Evolutionary conservation across 2,113 vertebrate species (phyloP).

Genomic region (Archocentrus centrarchus): DNA sequence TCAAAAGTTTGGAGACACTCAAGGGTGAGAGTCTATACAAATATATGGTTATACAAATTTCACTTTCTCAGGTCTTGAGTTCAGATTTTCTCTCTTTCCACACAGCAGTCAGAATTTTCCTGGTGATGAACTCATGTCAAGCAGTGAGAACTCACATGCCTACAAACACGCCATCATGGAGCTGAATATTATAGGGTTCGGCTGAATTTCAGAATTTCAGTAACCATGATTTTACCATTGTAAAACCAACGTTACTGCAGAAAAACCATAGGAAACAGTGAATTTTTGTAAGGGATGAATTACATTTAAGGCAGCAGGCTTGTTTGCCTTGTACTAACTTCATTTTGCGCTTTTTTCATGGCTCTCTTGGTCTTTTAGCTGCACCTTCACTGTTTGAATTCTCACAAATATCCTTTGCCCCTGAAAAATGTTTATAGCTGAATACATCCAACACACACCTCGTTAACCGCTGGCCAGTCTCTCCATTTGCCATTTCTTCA

Average conservation of each 20-base stretch:
- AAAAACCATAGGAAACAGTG: too few relatives aligned
- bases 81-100: slow-evolving; percentile 25
- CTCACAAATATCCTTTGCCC: not conserved
- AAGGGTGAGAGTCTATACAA: too few relatives aligned
- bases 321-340: not conserved
- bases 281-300: not conserved
- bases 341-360: not conserved
- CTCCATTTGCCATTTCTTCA: not conserved
- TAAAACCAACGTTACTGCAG: too few relatives aligned
- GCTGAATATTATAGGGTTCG: slow-evolving; percentile 40
- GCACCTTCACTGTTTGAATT: not conserved
- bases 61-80: not conserved
- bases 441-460: not conserved
- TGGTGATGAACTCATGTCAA: slow-evolving; percentile 38
- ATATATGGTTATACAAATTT: too few relatives aligned
- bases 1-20: too few relatives aligned
- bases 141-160: not conserved
- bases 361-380: not conserved
- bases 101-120: slow-evolving; percentile 29
- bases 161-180: not conserved
- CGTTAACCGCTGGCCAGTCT: not conserved
- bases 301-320: not conserved
- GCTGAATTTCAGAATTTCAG: slow-evolving; percentile 32
- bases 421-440: not conserved
- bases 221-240: too few relatives aligned